Evolutionary conservation across 1,140 invertebrate genomes (phyloP).

Genomic region (Calosoma granatense): DNA sequence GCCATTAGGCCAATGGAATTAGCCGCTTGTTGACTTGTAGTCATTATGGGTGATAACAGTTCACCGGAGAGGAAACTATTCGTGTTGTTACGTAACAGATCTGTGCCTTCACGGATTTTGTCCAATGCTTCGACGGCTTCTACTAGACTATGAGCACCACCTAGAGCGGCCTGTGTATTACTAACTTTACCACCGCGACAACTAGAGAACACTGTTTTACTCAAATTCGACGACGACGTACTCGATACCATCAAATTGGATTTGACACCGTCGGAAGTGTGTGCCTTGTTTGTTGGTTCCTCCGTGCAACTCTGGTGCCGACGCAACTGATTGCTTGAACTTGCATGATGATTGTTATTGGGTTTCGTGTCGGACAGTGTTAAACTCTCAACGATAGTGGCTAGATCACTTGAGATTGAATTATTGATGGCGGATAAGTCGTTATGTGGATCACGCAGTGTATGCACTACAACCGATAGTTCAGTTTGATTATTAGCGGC

Average conservation of each 20-base stretch:
- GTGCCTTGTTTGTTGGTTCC: conserved; percentile 15
- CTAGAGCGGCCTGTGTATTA: conserved; percentile 23
- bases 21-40: conserved; percentile 22
- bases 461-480: conserved; percentile 46
- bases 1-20: conserved; percentile 15
- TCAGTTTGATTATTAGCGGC: conserved; percentile 39
- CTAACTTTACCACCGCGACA: conserved; percentile 18
- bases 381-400: conserved; percentile 73
- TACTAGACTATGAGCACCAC: conserved; percentile 31
- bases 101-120: conserved; percentile 50
- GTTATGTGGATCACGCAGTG: conserved; percentile 46
- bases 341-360: conserved; percentile 18
- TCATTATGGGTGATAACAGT: conserved; percentile 31
- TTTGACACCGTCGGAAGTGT: conserved; percentile 19
- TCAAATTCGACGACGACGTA: conserved; percentile 24
- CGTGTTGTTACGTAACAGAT: conserved; percentile 65
- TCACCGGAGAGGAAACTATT: conserved; percentile 66
- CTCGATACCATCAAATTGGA: conserved; percentile 16
- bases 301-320: conserved; percentile 29
- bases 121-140: conserved; percentile 52
- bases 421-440: conserved; percentile 57
- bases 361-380: conserved; percentile 46
- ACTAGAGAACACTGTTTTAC: conserved; percentile 19
- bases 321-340: conserved; percentile 16
- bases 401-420: conserved; percentile 58